A percentile compares a stretch with the other conserved stretches of the same genome.
phyloP scores from a whole-genome alignment of 1,140 invertebrate genomes.

The Teleopsis dalmanni region DNA sequence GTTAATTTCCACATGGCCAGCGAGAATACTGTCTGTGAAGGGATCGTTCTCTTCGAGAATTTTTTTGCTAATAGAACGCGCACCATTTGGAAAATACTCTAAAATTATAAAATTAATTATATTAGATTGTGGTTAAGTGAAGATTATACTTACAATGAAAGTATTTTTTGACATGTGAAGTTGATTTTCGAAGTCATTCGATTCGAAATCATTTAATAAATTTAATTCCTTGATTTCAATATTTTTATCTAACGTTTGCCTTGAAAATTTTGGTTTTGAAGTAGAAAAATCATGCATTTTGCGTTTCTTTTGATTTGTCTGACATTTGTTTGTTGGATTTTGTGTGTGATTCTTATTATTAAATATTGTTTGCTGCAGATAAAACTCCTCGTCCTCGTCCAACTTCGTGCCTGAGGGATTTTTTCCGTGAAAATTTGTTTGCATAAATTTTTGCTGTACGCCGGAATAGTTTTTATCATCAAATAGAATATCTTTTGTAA shows the following conservation, averaged over 20 bases:
- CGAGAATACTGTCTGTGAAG: slow-evolving; percentile 29
- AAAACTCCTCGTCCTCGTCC: slow-evolving; percentile 29
- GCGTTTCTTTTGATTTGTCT: not conserved
- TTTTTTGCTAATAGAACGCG: slow-evolving; percentile 18
- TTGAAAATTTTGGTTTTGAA: no score
- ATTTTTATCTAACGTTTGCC: slow-evolving; percentile 15
- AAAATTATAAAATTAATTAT: not conserved
- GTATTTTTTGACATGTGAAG: slow-evolving; percentile 36
- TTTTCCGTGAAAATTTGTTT: no score
- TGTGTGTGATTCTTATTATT: not conserved
- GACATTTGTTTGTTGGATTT: slow-evolving; percentile 13
- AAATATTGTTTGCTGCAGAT: slow-evolving; percentile 25
- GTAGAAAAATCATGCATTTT: no score
- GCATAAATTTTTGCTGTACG: no score
- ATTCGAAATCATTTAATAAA: slow-evolving; percentile 31
- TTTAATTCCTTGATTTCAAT: slow-evolving; percentile 22
- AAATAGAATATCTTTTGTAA: slow-evolving; percentile 35
- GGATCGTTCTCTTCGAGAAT: slow-evolving; percentile 5
- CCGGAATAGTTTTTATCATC: slow-evolving; percentile 25
- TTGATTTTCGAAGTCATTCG: slow-evolving; percentile 29
- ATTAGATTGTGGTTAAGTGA: not conserved
- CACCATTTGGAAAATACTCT: slow-evolving; percentile 3
- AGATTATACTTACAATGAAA: slow-evolving; percentile 23
- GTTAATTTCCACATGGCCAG: slow-evolving; percentile 35
- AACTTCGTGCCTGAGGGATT: no score